Base-by-base conservation (phyloP, 2,888 invertebrate genomes). In the Drosophila peninsularis region DNA sequence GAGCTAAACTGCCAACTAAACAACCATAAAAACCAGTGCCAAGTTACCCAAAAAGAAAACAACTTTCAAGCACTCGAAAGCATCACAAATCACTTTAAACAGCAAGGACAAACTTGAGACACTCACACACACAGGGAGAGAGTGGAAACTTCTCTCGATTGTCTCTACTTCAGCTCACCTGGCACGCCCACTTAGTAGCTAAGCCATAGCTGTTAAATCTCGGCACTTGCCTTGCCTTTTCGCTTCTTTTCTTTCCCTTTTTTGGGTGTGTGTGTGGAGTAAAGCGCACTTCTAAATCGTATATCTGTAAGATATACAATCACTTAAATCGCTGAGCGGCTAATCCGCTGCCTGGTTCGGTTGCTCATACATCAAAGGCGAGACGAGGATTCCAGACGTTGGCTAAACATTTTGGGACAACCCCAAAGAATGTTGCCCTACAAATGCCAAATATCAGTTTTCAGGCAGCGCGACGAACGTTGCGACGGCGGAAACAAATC, bases 321-420 rank as follows among this genome's bases (percentile, higher is more conserved):
- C 83, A 84, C 89, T 89, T 84, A 89, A 84, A 89, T 88, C 89
- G 88, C 76, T 88, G 88, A 85, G 88, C 89, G 66, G 82, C 89
- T 84, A 89, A 84, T 84, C 83, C 86, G 66, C 68, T 78, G 56
- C 63, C 63, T 55, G 62, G 62, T 45, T 61, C 68, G 86, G 80
- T 21, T 7, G 45, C 49, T 79, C 82, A 83, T 73, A 83, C 89
- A 86, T 83, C 83, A 83, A 83, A 86, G 84, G 42, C 42, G 54
- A 39, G 60, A 53, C 57, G 42, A 42, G 60, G 42, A 49, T 36
- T 19, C 37, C 53, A 30, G 53, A 53, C 58, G 53, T 27, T 52
- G 39, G 17, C 60, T 45, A n/a, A 32, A 64, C 7, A 36, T 21
- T 55, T 58, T 70, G 47, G 71, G 45, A 71, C 65, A 77, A 37